Conservation (phyloP, 2,797 vertebrate genomes). For the Cirrhinus molitorella region DNA sequence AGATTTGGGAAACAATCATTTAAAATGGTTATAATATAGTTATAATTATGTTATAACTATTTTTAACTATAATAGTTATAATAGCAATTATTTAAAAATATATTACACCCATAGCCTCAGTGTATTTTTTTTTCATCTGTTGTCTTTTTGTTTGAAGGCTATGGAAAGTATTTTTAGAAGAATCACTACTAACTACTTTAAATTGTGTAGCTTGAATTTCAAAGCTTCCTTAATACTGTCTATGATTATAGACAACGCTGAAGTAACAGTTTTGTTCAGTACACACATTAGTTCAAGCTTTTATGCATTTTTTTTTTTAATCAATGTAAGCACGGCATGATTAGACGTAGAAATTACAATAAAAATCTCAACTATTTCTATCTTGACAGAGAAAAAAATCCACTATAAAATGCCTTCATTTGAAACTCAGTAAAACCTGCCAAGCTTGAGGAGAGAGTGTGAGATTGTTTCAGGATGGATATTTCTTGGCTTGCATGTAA, state of each 20-base stretch:
- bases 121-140: neutral
- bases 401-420: slow-evolving; percentile 3
- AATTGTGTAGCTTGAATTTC: neutral
- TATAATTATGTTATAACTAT: too few relatives aligned
- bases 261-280: neutral
- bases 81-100: neutral
- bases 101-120: neutral
- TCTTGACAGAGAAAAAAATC: neutral
- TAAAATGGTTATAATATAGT: too few relatives aligned
- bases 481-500: slow-evolving; percentile 34
- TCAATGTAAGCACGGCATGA: neutral
- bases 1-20: neutral
- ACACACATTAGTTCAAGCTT: neutral
- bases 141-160: neutral
- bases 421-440: neutral
- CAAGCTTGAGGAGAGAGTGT: neutral
- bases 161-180: neutral
- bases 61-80: too few relatives aligned
- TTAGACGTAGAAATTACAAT: slow-evolving; percentile 14
- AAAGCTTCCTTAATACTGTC: neutral
- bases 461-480: slow-evolving; percentile 22
- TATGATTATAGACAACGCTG: neutral
- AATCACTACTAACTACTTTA: neutral
- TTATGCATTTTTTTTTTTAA: neutral
- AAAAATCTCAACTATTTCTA: too few relatives aligned